phyloP scores from a whole-genome alignment of 2,888 invertebrate genomes.

The Diplazon laetatorius region DNA sequence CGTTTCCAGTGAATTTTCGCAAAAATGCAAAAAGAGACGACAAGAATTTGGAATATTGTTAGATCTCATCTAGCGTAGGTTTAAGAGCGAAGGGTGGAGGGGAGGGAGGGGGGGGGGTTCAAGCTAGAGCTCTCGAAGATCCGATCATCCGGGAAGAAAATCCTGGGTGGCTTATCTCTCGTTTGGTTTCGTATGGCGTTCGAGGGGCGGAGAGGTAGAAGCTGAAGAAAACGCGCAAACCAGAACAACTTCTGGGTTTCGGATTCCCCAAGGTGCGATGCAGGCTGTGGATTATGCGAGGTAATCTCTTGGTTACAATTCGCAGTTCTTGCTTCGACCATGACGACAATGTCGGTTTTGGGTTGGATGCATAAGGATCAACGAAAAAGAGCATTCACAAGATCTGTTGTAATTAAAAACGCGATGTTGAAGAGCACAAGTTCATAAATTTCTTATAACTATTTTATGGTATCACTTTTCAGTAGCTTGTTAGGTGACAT shows the following conservation, averaged over 20 bases:
- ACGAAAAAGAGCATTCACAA: background rate
- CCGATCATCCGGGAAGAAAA: constrained; percentile 57
- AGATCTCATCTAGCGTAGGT: constrained; percentile 53
- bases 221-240: constrained; percentile 35
- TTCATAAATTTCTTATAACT: no score
- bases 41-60: constrained; percentile 56
- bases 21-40: constrained; percentile 38
- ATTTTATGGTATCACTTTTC: no score
- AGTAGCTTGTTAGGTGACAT: no score
- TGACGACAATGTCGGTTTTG: background rate
- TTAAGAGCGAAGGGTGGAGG: no score
- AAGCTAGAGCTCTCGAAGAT: constrained; percentile 39
- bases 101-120: no score
- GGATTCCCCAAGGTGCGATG: constrained; percentile 40
- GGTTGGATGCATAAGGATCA: background rate
- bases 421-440: no score
- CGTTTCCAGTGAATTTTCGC: constrained; percentile 3
- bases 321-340: background rate
- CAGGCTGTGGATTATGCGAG: constrained; percentile 58
- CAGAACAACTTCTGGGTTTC: constrained; percentile 34
- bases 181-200: constrained; percentile 38
- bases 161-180: constrained; percentile 49
- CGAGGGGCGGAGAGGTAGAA: no score
- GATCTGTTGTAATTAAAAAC: background rate
- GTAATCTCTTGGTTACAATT: constrained; percentile 53